These are phyloP conservation scores for Orthosia cruda DNA, from an alignment of 2,888 invertebrate species.

Conservation along the genomic window DNA sequence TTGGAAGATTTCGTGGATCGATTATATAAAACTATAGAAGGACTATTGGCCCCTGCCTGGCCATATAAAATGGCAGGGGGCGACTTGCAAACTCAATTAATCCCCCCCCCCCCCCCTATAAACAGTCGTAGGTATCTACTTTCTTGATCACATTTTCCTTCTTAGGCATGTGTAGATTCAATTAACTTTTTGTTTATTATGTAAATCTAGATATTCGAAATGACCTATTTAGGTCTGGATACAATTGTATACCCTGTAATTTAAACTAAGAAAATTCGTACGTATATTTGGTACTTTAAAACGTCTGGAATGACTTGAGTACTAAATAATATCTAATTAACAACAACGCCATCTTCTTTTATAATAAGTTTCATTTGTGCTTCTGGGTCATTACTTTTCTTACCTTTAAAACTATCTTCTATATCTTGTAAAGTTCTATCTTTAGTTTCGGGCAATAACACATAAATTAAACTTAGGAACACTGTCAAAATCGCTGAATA, in stretches of 20 bases:
- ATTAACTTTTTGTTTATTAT: not conserved
- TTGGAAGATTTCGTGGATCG: too few species aligned
- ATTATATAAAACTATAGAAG: too few species aligned
- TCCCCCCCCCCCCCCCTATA: too few species aligned
- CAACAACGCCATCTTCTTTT: conserved; percentile 70
- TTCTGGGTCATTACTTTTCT: conserved; percentile 79
- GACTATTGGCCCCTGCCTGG: too few species aligned
- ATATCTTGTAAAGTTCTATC: conserved; percentile 88
- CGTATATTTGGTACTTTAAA: conserved; percentile 46
- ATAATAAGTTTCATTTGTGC: conserved; percentile 85
- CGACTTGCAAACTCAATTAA: too few species aligned
- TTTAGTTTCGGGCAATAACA: conserved; percentile 87
- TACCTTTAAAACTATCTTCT: conserved; percentile 88
- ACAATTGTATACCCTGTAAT: conserved; percentile 24
- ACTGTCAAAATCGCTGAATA: conserved; percentile 84
- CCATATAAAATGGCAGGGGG: too few species aligned
- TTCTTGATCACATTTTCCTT: not conserved
- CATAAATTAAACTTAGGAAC: conserved; percentile 83
- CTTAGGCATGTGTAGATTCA: not conserved
- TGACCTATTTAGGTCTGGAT: not conserved
- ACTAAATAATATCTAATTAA: conserved; percentile 22
- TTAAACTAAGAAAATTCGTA: conserved; percentile 11
- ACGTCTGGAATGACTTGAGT: conserved; percentile 14
- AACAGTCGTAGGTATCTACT: too few species aligned
- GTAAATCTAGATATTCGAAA: not conserved